phyloP scores from a whole-genome alignment of 1,140 invertebrate species.

The Adoxophyes honmai region DNA sequence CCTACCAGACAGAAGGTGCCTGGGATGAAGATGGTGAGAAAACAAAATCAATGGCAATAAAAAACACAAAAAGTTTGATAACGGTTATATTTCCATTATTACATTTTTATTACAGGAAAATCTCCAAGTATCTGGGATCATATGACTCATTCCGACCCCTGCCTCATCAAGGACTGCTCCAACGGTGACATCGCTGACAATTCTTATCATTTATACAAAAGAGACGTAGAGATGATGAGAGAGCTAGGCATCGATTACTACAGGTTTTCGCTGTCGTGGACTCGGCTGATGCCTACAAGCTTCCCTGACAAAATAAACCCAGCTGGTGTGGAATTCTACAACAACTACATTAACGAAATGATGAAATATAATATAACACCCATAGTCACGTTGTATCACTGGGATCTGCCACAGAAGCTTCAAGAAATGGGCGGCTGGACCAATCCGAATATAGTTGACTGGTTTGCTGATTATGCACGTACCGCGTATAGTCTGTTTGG shows the following conservation, averaged over 20 bases:
- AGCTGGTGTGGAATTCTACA: conserved; percentile 77
- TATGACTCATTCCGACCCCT: conserved; percentile 54
- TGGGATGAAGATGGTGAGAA: conserved; percentile 76
- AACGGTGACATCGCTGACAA: conserved; percentile 57
- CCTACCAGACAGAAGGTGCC: conserved; percentile 80
- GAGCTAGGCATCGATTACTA: conserved; percentile 70
- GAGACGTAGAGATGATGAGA: conserved; percentile 59
- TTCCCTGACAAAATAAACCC: conserved; percentile 73
- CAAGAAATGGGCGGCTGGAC: conserved; percentile 24
- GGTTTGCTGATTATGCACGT: conserved; percentile 70
- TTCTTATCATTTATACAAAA: conserved; percentile 41
- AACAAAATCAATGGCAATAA: too few relatives aligned
- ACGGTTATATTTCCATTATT: too few relatives aligned
- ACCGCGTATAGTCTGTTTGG: conserved; percentile 61
- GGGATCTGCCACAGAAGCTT: conserved; percentile 26
- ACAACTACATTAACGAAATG: conserved; percentile 77
- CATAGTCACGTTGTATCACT: conserved; percentile 35
- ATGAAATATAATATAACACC: conserved; percentile 56
- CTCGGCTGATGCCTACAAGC: conserved; percentile 78
- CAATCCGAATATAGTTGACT: conserved; percentile 39
- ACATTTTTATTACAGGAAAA: conserved; percentile 45
- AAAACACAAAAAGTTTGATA: too few relatives aligned
- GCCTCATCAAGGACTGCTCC: conserved; percentile 64
- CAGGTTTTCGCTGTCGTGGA: conserved; percentile 81
- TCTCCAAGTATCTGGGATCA: conserved; percentile 76